Percentiles rank a stretch among this genome's conserved stretches.
Evolutionary conservation across 2,888 invertebrate genomes (phyloP).

Genomic region (Macroteleia sp.): DNA sequence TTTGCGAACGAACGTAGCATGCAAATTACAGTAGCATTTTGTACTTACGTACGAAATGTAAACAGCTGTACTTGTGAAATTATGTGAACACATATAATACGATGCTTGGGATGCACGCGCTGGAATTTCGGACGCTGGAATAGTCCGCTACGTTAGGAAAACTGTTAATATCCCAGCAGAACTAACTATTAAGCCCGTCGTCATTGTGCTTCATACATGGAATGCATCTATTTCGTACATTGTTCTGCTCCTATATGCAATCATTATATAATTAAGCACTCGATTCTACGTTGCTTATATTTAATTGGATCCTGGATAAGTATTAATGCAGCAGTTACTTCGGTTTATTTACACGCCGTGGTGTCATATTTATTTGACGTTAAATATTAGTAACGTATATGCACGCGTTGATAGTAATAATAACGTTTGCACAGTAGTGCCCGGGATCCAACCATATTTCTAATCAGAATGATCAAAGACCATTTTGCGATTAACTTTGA

Average conservation of each 20-base stretch:
- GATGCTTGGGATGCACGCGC: conserved; percentile 25
- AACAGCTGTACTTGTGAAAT: conserved; percentile 46
- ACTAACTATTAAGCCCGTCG: conserved; percentile 48
- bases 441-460: conserved; percentile 18
- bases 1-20: conserved; percentile 21
- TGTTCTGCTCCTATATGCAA: conserved; percentile 26
- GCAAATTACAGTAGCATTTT: conserved; percentile 48
- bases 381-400: conserved; percentile 29
- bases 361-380: conserved; percentile 28
- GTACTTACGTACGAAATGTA: conserved; percentile 54
- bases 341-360: conserved; percentile 11
- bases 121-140: conserved; percentile 49
- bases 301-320: conserved; percentile 37
- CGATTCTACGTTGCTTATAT: conserved; percentile 39
- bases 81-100: conserved; percentile 43
- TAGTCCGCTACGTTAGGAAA: conserved; percentile 51
- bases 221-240: conserved; percentile 45
- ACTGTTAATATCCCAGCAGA: conserved; percentile 50
- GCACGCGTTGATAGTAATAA: neutral
- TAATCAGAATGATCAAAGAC: conserved; percentile 23
- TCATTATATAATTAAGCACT: conserved; percentile 32
- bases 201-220: conserved; percentile 34
- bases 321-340: conserved; percentile 5
- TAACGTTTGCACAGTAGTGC: neutral
- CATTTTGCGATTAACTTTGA: neutral